A percentile compares a stretch with the other conserved stretches of the same genome.
Conservation (phyloP, 2,113 vertebrate species). For the Pituophis catenifer region DNA sequence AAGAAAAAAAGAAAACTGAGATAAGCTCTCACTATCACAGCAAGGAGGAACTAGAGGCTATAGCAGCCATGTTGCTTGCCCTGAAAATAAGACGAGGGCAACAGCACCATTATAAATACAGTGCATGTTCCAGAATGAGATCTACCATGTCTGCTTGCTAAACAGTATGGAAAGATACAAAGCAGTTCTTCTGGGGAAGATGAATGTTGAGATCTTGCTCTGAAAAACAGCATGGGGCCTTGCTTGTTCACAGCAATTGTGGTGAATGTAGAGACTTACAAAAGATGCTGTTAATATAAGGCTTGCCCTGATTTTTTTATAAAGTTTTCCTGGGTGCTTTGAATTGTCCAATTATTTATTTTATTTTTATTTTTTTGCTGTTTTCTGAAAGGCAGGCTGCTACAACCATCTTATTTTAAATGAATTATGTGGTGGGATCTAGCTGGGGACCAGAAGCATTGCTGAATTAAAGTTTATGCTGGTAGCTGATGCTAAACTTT, state of each 20-base stretch:
- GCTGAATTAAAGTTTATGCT: neutral
- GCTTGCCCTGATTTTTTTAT: neutral
- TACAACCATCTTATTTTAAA: constrained; percentile 24
- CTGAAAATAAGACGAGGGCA: neutral
- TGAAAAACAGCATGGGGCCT: neutral
- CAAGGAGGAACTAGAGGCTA: neutral
- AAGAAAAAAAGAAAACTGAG: neutral
- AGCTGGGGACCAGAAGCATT: neutral
- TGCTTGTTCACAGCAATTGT: neutral
- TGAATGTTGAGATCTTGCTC: neutral
- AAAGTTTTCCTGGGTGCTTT: neutral
- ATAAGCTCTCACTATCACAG: neutral
- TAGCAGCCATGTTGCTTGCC: neutral
- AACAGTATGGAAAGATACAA: constrained; percentile 48
- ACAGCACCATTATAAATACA: neutral
- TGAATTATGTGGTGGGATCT: neutral
- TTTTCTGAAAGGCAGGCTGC: neutral
- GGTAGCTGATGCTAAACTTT: neutral
- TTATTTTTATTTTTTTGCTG: too few species aligned
- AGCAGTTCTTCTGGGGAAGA: constrained; percentile 6
- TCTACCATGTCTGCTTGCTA: constrained; percentile 55
- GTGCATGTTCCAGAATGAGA: neutral
- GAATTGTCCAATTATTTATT: neutral
- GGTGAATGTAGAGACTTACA: neutral
- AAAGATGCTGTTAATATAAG: neutral